Evolutionary conservation across 2,797 vertebrate species (phyloP).

Genomic region (Clangula hyemalis): DNA sequence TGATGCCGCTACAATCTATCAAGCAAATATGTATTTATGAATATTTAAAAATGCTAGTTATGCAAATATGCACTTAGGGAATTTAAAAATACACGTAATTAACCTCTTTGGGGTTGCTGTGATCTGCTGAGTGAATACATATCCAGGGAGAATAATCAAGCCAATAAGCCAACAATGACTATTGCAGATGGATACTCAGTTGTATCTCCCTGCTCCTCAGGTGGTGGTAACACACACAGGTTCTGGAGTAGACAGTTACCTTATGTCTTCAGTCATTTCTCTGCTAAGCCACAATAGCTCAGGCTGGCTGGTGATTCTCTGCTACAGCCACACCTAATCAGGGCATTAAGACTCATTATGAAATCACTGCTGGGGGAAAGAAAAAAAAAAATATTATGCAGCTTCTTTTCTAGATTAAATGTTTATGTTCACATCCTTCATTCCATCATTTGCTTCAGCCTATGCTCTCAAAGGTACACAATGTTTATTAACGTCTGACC

Average conservation of each 20-base stretch:
- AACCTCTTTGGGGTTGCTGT: slow-evolving; percentile 59
- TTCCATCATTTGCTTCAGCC: not conserved
- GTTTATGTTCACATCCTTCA: not conserved
- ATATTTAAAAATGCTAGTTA: slow-evolving; percentile 71
- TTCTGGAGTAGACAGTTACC: not conserved
- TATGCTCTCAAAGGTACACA: not conserved
- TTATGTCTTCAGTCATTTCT: not conserved
- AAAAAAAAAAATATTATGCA: not conserved
- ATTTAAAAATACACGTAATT: slow-evolving; percentile 70
- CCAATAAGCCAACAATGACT: slow-evolving; percentile 29
- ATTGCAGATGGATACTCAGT: not conserved
- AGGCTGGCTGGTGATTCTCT: not conserved
- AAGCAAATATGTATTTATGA: slow-evolving; percentile 71
- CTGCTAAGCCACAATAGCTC: not conserved
- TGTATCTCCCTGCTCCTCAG: not conserved
- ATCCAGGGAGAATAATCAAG: slow-evolving; percentile 62
- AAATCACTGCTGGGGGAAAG: not conserved
- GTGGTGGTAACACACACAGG: not conserved
- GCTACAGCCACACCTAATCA: not conserved
- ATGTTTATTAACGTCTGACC: not conserved
- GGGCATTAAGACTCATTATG: not conserved
- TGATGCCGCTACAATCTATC: slow-evolving; percentile 54
- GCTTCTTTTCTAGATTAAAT: not conserved
- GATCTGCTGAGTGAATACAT: slow-evolving; percentile 64
- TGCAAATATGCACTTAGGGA: slow-evolving; percentile 57